Evolutionary conservation across 2,888 invertebrate genomes (phyloP).

Genomic region (Epsilonema sp.): DNA sequence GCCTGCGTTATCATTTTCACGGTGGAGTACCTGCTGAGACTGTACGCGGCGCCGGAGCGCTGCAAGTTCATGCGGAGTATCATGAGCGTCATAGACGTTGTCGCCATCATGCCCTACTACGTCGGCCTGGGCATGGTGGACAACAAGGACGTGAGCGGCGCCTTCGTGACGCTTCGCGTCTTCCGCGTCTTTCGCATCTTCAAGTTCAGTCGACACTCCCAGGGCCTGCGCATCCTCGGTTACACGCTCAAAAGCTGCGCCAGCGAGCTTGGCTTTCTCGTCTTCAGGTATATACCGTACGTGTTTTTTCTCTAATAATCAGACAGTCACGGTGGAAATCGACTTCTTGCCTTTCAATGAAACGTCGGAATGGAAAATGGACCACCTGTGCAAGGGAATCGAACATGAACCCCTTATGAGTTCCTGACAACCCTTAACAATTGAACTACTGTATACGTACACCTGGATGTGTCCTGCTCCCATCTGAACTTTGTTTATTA

Average conservation of each 20-base stretch:
- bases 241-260: conserved; percentile 95
- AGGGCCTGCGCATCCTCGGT: conserved; percentile 89
- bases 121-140: conserved; percentile 68
- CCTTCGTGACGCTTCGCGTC: conserved; percentile 92
- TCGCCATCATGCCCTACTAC: conserved; percentile 96
- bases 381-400: too few species aligned
- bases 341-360: too few species aligned
- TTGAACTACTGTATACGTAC: too few species aligned
- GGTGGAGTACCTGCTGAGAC: conserved; percentile 70
- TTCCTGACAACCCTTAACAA: too few species aligned
- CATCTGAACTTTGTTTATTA: too few species aligned
- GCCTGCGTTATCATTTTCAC: conserved; percentile 99
- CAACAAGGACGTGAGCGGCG: conserved; percentile 52
- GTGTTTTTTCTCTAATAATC: too few species aligned
- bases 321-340: too few species aligned
- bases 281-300: too few species aligned
- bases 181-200: conserved; percentile 99
- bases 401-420: too few species aligned
- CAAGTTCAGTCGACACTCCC: conserved; percentile 98
- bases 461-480: too few species aligned
- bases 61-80: conserved; percentile 93
- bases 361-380: too few species aligned
- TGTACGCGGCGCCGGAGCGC: conserved; percentile 94
- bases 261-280: conserved; percentile 66
- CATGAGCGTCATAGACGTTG: conserved; percentile 98